Conservation (phyloP, 1,140 invertebrate species). For the Heterodera carotae region DNA sequence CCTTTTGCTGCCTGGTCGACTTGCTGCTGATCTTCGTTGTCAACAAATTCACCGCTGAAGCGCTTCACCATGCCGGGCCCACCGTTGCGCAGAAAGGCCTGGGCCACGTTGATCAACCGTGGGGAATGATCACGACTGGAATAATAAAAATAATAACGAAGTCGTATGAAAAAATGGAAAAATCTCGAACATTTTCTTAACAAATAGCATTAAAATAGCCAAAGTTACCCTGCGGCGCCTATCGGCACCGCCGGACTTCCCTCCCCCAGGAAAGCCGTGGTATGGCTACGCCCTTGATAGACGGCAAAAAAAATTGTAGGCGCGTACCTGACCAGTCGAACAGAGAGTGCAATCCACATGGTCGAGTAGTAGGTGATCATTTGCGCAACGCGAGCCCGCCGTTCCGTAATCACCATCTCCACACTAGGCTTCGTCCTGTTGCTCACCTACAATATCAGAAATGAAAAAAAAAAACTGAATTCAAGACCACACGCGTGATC, state of each 20-base stretch:
- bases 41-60: neutral
- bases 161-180: no score
- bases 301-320: no score
- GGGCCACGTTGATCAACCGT: constrained; percentile 18
- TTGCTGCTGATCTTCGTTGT: neutral
- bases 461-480: neutral
- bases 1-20: no score
- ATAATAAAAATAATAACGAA: neutral
- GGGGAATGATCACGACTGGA: neutral
- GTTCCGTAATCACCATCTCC: constrained; percentile 39
- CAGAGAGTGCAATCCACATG: constrained; percentile 38
- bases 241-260: no score
- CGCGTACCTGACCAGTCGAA: constrained; percentile 37
- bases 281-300: no score
- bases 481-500: constrained; percentile 7
- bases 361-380: constrained; percentile 38
- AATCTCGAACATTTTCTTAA: no score
- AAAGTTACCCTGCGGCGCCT: no score
- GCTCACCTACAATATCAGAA: constrained; percentile 12
- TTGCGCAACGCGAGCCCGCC: constrained; percentile 26
- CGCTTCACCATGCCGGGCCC: neutral
- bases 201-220: no score
- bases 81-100: constrained; percentile 28
- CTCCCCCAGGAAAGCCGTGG: no score
- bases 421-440: constrained; percentile 25